Base-by-base conservation (phyloP, 2,797 vertebrate species). In the Hapalemur alaotrensis region DNA sequence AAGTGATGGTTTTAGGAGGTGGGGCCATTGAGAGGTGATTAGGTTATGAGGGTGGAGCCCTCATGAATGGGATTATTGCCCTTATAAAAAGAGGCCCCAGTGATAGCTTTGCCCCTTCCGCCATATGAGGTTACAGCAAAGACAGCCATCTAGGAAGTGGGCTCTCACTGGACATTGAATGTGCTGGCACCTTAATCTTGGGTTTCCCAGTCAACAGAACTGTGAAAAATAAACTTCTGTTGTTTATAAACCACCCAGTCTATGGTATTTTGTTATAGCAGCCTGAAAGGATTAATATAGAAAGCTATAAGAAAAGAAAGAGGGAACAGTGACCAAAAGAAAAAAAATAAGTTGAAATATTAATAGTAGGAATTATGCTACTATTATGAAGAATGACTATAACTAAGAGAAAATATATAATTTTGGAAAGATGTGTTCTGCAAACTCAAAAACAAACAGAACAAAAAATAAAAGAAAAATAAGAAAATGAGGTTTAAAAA, bases 401-500 rank as follows among this genome's bases (percentile, higher is more conserved):
- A 85, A 41, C 9, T 32, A 48, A 85, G 46, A 76, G 59, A 65
- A 93, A 73, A 80, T 13, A 79, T 18, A 75, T 18, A 59, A 88
- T 54, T 83, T 94, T 91, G 86, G 41, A 89, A 82, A 97, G 59
- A 92, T 6, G 2, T 63, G 2, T 80, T 70, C 52, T 86, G 3
- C 20, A 89, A 6, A 14, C 86, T 96, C 48, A 89, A 88, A 96
- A 88, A 11, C 10, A 65, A 95, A 92, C 10, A 57, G 93, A 93
- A 20, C 10, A 83, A 70, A 30, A 59, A 72, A 41, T 18, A 70
- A 95, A 72, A 59, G 41, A 80, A 52, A 35, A 8, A 63, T 28
- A 75, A 41, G 2, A 20, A 87, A 67, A 61, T 4, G 4, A 48
- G 17, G 7, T 91, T 82, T 79, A 46, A 28, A n/a, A 50, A 73